Conservation (phyloP, 2,888 invertebrate species). For the Acholoe squamosa region DNA sequence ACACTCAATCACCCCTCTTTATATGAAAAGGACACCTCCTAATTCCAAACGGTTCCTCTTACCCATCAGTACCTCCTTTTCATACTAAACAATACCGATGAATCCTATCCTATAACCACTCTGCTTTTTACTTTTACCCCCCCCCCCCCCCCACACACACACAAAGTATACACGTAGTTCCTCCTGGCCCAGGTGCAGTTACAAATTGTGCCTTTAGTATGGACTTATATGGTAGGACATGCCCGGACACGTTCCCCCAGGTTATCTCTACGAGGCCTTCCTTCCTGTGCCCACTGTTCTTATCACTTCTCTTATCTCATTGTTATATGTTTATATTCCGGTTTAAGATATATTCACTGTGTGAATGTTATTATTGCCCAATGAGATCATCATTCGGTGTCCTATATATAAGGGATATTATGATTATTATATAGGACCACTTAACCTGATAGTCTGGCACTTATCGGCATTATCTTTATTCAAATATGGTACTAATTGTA, state of each 20-base stretch:
- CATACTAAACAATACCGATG: too few relatives aligned
- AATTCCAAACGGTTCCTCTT: too few relatives aligned
- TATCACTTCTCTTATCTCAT: constrained; percentile 14
- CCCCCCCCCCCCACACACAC: not conserved
- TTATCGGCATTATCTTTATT: too few relatives aligned
- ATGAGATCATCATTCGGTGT: too few relatives aligned
- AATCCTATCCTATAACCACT: not conserved
- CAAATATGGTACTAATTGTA: too few relatives aligned
- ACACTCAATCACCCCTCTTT: not conserved
- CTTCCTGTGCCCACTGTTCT: not conserved
- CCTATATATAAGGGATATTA: too few relatives aligned
- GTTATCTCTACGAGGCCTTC: not conserved
- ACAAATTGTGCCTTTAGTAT: not conserved
- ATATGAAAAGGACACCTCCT: too few relatives aligned
- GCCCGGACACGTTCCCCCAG: not conserved
- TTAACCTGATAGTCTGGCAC: too few relatives aligned
- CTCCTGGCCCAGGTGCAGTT: not conserved
- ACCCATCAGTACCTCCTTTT: too few relatives aligned
- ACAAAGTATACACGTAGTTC: not conserved
- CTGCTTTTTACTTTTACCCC: not conserved
- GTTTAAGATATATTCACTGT: not conserved
- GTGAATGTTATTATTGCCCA: too few relatives aligned
- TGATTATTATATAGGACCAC: too few relatives aligned
- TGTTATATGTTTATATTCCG: not conserved
- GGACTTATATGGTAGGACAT: not conserved